These are phyloP conservation scores for Polydesmus complanatus DNA, from an alignment of 2,888 invertebrate genomes.

Conservation along the genomic window DNA sequence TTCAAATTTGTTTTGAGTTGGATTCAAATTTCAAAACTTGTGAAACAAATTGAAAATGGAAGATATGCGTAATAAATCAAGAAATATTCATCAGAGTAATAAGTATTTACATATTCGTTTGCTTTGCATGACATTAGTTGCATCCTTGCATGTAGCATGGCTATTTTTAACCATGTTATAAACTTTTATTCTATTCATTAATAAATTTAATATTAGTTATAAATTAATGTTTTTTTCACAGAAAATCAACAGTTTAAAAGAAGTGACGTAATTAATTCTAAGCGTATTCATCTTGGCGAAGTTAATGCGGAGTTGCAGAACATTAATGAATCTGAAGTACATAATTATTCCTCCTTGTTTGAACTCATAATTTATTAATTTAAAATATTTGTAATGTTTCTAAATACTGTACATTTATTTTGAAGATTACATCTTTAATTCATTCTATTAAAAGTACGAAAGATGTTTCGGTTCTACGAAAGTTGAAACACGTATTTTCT, in stretches of 20 bases:
- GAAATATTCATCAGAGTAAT: not conserved
- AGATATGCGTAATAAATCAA: not conserved
- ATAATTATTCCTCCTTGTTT: not conserved
- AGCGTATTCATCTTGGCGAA: slow-evolving; percentile 8
- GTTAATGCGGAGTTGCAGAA: not conserved
- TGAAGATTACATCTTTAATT: not conserved
- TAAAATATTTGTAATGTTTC: too few relatives aligned
- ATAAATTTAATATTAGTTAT: too few relatives aligned
- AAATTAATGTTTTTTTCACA: too few relatives aligned
- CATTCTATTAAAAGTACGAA: not conserved
- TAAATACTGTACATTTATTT: too few relatives aligned
- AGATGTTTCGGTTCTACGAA: not conserved
- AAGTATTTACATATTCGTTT: too few relatives aligned
- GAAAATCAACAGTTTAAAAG: not conserved
- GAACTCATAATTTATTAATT: not conserved
- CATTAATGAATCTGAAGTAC: not conserved
- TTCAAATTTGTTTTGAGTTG: too few relatives aligned
- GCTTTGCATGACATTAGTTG: too few relatives aligned
- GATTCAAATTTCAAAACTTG: too few relatives aligned
- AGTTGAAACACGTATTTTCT: slow-evolving; percentile 4
- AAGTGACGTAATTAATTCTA: not conserved
- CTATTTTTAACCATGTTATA: too few relatives aligned
- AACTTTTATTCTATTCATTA: too few relatives aligned
- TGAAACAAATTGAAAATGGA: not conserved
- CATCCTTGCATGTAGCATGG: too few relatives aligned